A percentile compares a stretch with the other conserved stretches of the same genome.
These are phyloP conservation scores for Rotaria macrura DNA, from an alignment of 2,888 invertebrate species.

Conservation along the genomic window DNA sequence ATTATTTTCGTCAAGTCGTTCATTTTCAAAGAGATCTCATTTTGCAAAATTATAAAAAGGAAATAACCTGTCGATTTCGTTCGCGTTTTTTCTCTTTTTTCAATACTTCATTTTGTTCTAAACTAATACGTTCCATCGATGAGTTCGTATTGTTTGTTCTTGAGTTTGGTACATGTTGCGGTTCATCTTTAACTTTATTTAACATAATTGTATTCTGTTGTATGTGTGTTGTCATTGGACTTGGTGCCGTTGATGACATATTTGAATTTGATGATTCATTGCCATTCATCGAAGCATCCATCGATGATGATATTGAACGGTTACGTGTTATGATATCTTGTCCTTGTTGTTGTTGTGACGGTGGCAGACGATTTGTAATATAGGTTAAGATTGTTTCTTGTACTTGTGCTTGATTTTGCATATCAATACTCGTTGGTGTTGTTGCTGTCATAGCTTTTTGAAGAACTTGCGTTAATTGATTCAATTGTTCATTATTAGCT, in stretches of 20 bases:
- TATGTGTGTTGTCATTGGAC: background rate
- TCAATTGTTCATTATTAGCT: background rate
- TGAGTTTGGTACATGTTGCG: background rate
- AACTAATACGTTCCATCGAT: background rate
- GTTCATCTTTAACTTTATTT: constrained; percentile 5
- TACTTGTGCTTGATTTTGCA: background rate
- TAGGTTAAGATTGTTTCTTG: background rate
- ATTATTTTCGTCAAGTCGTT: too few relatives aligned
- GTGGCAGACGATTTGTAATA: background rate
- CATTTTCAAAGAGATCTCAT: too few relatives aligned
- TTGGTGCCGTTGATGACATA: too few relatives aligned
- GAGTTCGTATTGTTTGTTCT: background rate
- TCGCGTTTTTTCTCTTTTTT: constrained; percentile 9
- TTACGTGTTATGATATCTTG: background rate
- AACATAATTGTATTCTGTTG: background rate
- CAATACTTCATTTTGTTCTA: background rate
- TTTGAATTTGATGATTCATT: background rate
- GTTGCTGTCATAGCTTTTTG: background rate
- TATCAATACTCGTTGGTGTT: background rate
- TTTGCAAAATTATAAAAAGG: too few relatives aligned
- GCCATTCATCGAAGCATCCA: background rate
- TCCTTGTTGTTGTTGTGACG: too few relatives aligned
- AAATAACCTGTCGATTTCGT: constrained; percentile 14
- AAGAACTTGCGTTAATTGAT: background rate
- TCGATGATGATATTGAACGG: background rate